Base-by-base conservation (phyloP, 2,797 vertebrate genomes). In the Tragopan temminckii region DNA sequence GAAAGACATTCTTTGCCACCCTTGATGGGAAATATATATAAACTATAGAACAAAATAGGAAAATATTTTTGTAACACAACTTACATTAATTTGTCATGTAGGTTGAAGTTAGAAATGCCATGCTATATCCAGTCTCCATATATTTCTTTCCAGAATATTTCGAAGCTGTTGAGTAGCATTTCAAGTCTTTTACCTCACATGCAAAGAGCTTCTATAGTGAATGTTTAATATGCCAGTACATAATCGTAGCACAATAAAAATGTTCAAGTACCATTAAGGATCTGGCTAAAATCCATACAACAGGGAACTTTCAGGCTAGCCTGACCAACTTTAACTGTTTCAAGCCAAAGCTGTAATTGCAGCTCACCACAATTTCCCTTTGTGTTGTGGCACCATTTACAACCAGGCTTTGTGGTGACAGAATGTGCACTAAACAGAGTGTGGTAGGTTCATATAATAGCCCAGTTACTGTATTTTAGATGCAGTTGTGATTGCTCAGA, bases 191-290 rank as follows among this genome's bases (percentile, higher is more conserved):
- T 55, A 79, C 31, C 29, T 86, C 33, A 43, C 13, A 42, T 66
- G 31, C 36, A 89, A 72, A 83, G 92, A 77, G 67, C 0, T 13
- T n/a, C 25, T 35, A 17, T 58, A 77, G 33, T 87, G 74, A 92
- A 85, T 80, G 43, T 87, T 95, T 92, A 91, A 83, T 91, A 68
- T 71, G 45, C 21, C 70, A 45, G 23, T 50, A 31, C n/a, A 33
- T 67, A 70, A 77, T 16, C 24, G 29, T 80, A 19, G 31, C 58
- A 42, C 13, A 71, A 61, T 58, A 88, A 89, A 89, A 92, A 89
- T 50, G 19, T 61, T 66, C 11, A 84, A 94, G 16, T 80, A 11
- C 31, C 63, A 55, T 87, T 90, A 90, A 84, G 59, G 53, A 86
- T 78, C 40, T n/a, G 2, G n/a, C 90, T 83, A 68, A 83, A 87